A percentile compares a stretch with the other conserved stretches of the same genome.
Evolutionary conservation across 2,113 vertebrate species (phyloP).

Genomic region (Recurvirostra avosetta): DNA sequence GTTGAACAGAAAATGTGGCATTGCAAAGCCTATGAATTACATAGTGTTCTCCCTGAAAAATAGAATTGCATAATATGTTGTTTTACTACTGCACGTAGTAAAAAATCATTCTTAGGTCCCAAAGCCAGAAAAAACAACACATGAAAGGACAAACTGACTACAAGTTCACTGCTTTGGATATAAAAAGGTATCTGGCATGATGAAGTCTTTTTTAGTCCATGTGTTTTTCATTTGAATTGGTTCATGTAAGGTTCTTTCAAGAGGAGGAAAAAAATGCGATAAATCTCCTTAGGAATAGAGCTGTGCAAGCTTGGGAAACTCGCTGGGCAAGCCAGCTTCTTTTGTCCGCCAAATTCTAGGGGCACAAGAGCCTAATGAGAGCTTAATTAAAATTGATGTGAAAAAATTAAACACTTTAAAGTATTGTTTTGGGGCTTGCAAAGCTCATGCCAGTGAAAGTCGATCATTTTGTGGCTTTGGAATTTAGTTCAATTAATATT

Average conservation of each 20-base stretch:
- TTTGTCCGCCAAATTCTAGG: conserved; percentile 58
- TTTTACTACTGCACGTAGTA: conserved; percentile 75
- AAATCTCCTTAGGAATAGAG: conserved; percentile 66
- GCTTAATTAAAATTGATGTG: conserved; percentile 67
- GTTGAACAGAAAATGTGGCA: conserved; percentile 52
- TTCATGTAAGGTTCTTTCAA: conserved; percentile 76
- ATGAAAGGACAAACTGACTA: conserved; percentile 72
- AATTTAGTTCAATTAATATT: conserved; percentile 28
- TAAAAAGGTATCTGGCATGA: conserved; percentile 71
- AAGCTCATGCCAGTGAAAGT: conserved; percentile 54
- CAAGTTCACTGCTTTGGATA: conserved; percentile 71
- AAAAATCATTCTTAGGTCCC: conserved; percentile 69
- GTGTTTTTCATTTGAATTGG: conserved; percentile 76
- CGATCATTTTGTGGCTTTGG: conserved; percentile 41
- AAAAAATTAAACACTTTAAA: conserved; percentile 60
- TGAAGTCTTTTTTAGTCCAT: conserved; percentile 60
- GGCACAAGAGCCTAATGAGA: conserved; percentile 64
- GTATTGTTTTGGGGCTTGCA: conserved; percentile 43
- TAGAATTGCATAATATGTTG: conserved; percentile 76
- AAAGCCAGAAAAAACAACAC: conserved; percentile 74
- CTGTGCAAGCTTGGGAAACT: conserved; percentile 58
- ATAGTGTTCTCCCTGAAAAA: conserved; percentile 73
- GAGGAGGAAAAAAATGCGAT: conserved; percentile 58
- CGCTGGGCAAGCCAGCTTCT: conserved; percentile 26
- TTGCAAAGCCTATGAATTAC: conserved; percentile 68